Evolutionary conservation across 1,140 invertebrate species (phyloP).

Genomic region (Drosophila sp.): DNA sequence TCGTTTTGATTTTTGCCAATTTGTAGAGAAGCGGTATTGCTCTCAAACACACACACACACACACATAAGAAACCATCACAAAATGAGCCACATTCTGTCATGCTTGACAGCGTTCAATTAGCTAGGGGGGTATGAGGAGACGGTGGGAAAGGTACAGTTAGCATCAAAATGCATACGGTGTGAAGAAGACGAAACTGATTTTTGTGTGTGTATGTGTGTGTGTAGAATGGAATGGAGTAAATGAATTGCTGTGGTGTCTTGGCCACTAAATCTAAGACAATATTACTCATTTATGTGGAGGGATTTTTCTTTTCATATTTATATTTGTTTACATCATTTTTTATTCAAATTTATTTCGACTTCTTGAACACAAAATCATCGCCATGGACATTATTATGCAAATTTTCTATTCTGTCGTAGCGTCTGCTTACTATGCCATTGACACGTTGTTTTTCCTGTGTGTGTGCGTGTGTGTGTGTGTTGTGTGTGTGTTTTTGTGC

Average conservation of each 20-base stretch:
- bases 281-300: slow-evolving; percentile 67
- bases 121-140: neutral
- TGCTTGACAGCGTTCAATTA: slow-evolving; percentile 44
- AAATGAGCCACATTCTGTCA: slow-evolving; percentile 20
- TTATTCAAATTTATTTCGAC: slow-evolving; percentile 59
- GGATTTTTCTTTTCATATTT: slow-evolving; percentile 34
- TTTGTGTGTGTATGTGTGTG: neutral
- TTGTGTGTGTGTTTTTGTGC: slow-evolving; percentile 29
- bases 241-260: slow-evolving; percentile 5
- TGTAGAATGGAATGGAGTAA: neutral
- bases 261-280: slow-evolving; percentile 40
- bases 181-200: neutral
- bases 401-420: slow-evolving; percentile 40
- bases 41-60: neutral
- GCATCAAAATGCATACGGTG: slow-evolving; percentile 18
- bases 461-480: slow-evolving; percentile 30
- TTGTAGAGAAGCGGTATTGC: neutral
- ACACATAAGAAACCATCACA: slow-evolving; percentile 8
- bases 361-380: slow-evolving; percentile 50
- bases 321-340: slow-evolving; percentile 68
- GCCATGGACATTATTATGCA: slow-evolving; percentile 68
- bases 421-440: slow-evolving; percentile 49
- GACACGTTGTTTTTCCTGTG: slow-evolving; percentile 41
- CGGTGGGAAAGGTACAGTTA: slow-evolving; percentile 13
- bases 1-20: neutral